These are phyloP conservation scores for Nycticorax nycticorax DNA, from an alignment of 2,113 vertebrate genomes.

Conservation along the genomic window DNA sequence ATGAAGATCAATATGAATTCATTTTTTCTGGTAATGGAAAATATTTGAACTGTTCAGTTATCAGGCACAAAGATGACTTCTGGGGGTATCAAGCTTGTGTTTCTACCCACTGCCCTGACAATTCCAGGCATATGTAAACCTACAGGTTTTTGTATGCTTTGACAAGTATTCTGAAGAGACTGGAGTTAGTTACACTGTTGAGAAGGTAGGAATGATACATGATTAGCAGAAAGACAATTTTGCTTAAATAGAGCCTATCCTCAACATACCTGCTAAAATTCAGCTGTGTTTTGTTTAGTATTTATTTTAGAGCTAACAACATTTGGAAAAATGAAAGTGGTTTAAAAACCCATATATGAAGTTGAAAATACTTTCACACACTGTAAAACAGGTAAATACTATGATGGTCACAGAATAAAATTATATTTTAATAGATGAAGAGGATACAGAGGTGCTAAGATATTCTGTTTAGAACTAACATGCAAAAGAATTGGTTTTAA, in stretches of 20 bases:
- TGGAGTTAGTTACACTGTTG: not conserved
- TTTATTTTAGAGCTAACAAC: not conserved
- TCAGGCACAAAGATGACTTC: slow-evolving; percentile 28
- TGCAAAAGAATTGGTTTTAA: not conserved
- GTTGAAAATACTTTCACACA: not conserved
- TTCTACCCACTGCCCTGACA: not conserved
- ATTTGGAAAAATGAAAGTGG: not conserved
- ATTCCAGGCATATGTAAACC: not conserved
- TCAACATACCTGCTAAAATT: not conserved
- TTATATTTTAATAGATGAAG: not conserved
- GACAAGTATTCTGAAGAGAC: slow-evolving; percentile 28
- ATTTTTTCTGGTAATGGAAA: slow-evolving; percentile 72
- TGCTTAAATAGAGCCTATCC: not conserved
- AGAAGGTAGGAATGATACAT: not conserved
- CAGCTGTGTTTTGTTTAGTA: not conserved
- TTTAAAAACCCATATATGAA: not conserved
- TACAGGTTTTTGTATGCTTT: not conserved
- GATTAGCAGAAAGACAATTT: not conserved
- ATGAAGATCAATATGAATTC: slow-evolving; percentile 75
- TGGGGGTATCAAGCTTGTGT: not conserved
- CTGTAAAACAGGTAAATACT: not conserved
- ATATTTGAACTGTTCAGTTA: slow-evolving; percentile 50
- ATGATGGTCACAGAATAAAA: not conserved
- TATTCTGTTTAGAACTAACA: not conserved
- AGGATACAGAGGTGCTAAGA: not conserved